Percentiles rank a stretch among this genome's conserved stretches.
These are phyloP conservation scores for Gulo gulo DNA, from an alignment of 2,113 vertebrate species.

Conservation along the genomic window DNA sequence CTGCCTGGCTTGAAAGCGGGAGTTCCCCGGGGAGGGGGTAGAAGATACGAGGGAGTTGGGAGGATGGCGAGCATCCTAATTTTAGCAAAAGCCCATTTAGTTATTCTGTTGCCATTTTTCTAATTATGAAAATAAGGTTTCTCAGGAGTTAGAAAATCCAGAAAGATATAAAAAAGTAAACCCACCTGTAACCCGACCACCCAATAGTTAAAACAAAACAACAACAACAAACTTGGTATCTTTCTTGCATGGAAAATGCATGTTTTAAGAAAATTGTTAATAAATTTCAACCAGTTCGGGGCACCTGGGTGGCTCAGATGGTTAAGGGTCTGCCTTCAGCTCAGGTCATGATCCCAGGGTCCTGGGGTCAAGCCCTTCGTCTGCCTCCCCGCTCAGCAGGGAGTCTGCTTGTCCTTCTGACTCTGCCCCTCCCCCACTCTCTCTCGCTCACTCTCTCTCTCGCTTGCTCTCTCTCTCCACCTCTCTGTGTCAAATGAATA, in stretches of 20 bases:
- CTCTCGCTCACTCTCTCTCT: not conserved
- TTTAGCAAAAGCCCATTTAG: not conserved
- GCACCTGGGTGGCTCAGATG: not conserved
- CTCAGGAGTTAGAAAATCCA: not conserved
- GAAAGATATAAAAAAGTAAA: not conserved
- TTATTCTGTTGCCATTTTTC: not conserved
- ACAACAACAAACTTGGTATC: not conserved
- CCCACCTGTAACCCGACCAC: not conserved
- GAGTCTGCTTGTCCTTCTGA: not conserved
- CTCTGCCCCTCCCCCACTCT: not conserved
- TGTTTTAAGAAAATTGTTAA: not conserved
- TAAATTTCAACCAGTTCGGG: not conserved
- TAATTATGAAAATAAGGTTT: not conserved
- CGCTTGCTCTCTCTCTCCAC: not conserved
- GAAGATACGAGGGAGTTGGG: not conserved
- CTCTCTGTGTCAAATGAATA: not conserved
- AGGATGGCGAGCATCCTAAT: not conserved
- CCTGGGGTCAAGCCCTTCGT: not conserved
- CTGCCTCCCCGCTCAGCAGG: not conserved
- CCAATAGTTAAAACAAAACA: not conserved
- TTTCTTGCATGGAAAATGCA: not conserved
- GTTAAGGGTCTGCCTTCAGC: not conserved
- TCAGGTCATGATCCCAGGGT: not conserved
- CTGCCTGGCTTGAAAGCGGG: not conserved
- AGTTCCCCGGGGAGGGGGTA: accelerated